Percentiles rank a stretch among this genome's conserved stretches.
Conservation (phyloP, 2,113 vertebrate genomes). For the Callaeas wilsoni region DNA sequence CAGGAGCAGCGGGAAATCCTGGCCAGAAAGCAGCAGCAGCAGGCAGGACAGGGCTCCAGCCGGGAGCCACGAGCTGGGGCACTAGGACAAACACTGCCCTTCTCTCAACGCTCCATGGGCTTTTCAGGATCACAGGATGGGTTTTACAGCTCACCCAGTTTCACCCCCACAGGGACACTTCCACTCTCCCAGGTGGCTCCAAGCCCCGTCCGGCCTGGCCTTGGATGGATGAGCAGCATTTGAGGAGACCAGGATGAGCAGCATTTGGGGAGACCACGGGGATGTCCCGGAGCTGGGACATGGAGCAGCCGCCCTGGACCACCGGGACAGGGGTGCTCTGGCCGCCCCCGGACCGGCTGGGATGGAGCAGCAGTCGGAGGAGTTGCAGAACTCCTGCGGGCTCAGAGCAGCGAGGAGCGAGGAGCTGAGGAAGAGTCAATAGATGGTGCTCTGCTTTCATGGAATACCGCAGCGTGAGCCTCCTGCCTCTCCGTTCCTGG, state of each 20-base stretch:
- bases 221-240: fast-evolving
- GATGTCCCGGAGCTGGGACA: background rate
- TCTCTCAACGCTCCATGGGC: fast-evolving
- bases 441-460: slow-evolving; percentile 15
- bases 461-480: fast-evolving
- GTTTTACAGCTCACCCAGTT: no score
- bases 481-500: background rate
- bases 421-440: background rate
- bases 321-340: background rate
- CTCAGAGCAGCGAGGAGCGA: fast-evolving
- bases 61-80: background rate
- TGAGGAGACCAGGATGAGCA: background rate
- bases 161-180: background rate
- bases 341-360: background rate
- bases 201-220: background rate
- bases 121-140: fast-evolving
- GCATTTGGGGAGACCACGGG: background rate
- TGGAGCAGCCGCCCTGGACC: fast-evolving
- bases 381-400: fast-evolving
- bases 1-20: background rate
- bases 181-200: fast-evolving
- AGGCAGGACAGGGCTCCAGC: background rate
- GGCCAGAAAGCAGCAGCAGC: background rate
- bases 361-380: background rate
- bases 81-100: fast-evolving